Evolutionary conservation across 2,113 vertebrate species (phyloP).

Genomic region (Pipa parva): DNA sequence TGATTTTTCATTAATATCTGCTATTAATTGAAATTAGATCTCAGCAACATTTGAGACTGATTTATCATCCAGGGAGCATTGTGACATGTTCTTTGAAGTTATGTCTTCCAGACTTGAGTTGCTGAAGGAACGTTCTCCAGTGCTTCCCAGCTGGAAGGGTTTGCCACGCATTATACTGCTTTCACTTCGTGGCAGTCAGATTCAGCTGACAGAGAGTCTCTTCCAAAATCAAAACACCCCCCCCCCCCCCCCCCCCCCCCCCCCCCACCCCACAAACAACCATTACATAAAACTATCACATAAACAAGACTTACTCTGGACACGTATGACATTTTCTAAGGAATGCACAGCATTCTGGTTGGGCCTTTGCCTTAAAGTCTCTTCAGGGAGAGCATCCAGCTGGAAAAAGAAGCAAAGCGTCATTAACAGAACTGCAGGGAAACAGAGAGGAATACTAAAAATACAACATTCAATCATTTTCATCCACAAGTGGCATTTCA

Average conservation of each 20-base stretch:
- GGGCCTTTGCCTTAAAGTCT: constrained; percentile 76
- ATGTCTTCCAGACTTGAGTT: constrained; percentile 59
- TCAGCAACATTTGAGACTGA: constrained; percentile 70
- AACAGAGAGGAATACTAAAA: background rate
- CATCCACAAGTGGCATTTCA: background rate
- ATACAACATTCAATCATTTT: background rate
- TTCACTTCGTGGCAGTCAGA: constrained; percentile 20
- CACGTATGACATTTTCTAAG: constrained; percentile 74
- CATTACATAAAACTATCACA: background rate
- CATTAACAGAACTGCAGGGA: background rate
- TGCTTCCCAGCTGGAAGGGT: constrained; percentile 24
- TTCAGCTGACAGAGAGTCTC: background rate
- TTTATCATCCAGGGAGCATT: constrained; percentile 67
- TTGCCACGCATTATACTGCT: constrained; percentile 31
- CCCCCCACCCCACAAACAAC: too few species aligned
- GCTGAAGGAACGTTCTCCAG: constrained; percentile 13
- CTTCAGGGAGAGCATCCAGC: constrained; percentile 78
- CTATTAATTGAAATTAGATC: constrained; percentile 68
- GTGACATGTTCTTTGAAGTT: constrained; percentile 67
- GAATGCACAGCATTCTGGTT: constrained; percentile 77
- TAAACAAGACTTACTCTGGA: constrained; percentile 77
- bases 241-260: background rate
- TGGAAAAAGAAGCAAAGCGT: constrained; percentile 44
- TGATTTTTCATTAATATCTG: constrained; percentile 29
- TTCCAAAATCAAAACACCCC: background rate